Percentiles rank a stretch among this genome's conserved stretches.
These are phyloP conservation scores for Progne subis DNA, from an alignment of 2,113 vertebrate species.

Conservation along the genomic window DNA sequence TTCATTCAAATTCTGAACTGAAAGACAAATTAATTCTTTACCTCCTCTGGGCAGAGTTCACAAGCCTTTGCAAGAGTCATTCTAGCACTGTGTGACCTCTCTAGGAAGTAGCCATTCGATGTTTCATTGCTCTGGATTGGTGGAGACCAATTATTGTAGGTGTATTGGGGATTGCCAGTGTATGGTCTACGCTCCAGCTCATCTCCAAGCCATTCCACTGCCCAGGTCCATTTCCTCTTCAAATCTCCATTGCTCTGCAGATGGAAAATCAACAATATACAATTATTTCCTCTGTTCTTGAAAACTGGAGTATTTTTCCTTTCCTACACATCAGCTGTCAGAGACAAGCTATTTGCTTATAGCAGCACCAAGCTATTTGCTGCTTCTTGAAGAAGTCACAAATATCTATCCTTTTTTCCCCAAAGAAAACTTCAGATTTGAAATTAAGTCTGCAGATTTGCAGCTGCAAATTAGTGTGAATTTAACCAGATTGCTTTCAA, in stretches of 20 bases:
- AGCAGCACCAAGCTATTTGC: not conserved
- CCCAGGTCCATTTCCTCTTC: constrained; percentile 99
- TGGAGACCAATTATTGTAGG: constrained; percentile 99
- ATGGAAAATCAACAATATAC: constrained; percentile 9
- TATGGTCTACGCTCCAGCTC: constrained; percentile 96
- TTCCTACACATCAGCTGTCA: not conserved
- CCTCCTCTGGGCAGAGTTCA: constrained; percentile 98
- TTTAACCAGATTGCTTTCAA: not conserved
- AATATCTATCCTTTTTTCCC: not conserved
- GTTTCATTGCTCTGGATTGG: constrained; percentile 99
- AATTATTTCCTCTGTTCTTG: not conserved
- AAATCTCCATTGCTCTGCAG: constrained; percentile 95
- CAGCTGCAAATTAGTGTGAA: not conserved
- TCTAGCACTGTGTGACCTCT: constrained; percentile 97
- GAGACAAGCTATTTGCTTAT: not conserved
- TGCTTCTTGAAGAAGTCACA: not conserved
- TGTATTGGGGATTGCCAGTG: constrained; percentile 96
- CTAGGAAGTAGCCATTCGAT: constrained; percentile 98
- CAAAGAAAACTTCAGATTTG: not conserved
- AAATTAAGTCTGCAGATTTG: not conserved
- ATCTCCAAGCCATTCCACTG: constrained; percentile 97
- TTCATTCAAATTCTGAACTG: not conserved
- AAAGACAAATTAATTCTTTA: constrained; percentile 67
- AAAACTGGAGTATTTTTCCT: not conserved
- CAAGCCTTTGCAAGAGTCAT: constrained; percentile 99